phyloP scores from a whole-genome alignment of 2,888 invertebrate genomes.

The Synanthedon formicaeformis region DNA sequence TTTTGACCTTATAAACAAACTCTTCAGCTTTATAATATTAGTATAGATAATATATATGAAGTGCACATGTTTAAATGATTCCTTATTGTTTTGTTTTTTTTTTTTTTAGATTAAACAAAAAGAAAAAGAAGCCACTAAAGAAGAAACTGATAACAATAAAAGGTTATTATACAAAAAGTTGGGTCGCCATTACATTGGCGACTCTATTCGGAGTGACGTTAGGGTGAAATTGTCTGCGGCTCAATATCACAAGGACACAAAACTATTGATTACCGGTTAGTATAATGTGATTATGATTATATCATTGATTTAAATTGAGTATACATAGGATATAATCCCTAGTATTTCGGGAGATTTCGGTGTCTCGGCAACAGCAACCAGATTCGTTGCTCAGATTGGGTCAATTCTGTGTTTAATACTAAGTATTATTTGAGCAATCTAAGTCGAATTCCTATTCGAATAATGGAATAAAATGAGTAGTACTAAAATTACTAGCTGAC shows the following conservation, averaged over 20 bases:
- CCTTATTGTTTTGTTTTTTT: neutral
- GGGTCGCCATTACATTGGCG: slow-evolving; percentile 80
- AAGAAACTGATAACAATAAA: slow-evolving; percentile 40
- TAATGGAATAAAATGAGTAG: too few species aligned
- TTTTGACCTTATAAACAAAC: too few species aligned
- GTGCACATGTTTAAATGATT: neutral
- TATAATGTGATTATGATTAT: neutral
- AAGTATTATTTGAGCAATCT: too few species aligned
- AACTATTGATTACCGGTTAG: slow-evolving; percentile 82
- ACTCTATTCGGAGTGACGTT: slow-evolving; percentile 74
- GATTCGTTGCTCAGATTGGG: too few species aligned
- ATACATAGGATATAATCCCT: too few species aligned
- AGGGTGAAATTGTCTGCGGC: slow-evolving; percentile 81
- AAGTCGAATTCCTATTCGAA: too few species aligned
- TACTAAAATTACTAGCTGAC: too few species aligned
- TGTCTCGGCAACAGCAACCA: too few species aligned
- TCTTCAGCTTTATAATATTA: too few species aligned
- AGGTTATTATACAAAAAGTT: slow-evolving; percentile 76
- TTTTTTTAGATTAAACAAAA: slow-evolving; percentile 46
- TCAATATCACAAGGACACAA: slow-evolving; percentile 83
- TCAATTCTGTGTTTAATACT: too few species aligned
- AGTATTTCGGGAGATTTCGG: too few species aligned
- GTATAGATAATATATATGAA: neutral
- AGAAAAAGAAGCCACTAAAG: slow-evolving; percentile 22
- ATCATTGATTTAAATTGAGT: too few species aligned